A percentile compares a stretch with the other conserved stretches of the same genome.
Conservation (phyloP, 1,140 invertebrate genomes). For the Pseudachorutes palmiensis region DNA sequence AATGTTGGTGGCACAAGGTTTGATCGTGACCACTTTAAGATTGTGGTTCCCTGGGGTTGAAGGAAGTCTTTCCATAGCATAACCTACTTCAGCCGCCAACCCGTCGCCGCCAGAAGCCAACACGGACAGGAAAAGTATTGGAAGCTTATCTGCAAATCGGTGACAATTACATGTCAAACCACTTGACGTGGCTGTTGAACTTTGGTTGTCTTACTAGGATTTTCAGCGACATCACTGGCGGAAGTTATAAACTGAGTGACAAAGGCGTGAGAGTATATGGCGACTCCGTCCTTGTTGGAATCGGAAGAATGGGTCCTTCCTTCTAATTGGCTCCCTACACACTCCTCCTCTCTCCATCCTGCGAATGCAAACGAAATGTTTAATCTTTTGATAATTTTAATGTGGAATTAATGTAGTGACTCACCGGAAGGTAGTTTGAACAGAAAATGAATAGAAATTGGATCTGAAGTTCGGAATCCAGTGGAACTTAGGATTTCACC, state of each 20-base stretch:
- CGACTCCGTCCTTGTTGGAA: background rate
- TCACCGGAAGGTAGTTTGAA: slow-evolving; percentile 29
- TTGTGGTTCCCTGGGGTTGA: background rate
- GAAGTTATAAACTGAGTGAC: background rate
- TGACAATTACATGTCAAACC: background rate
- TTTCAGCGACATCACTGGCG: background rate
- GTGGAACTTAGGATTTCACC: slow-evolving; percentile 30
- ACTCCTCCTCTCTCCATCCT: background rate
- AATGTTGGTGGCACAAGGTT: background rate
- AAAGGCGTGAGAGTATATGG: background rate
- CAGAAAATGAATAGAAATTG: slow-evolving; percentile 29
- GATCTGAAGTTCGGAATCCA: slow-evolving; percentile 22
- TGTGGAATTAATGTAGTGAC: background rate
- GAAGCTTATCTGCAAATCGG: background rate
- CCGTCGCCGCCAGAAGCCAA: background rate
- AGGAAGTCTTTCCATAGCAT: background rate
- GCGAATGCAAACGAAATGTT: background rate
- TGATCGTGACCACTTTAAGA: background rate
- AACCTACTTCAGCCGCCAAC: background rate
- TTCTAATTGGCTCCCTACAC: background rate
- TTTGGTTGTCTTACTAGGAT: background rate
- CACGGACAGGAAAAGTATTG: background rate
- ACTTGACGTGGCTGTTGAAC: too few relatives aligned
- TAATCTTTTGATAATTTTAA: background rate
- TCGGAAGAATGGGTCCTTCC: background rate